Evolutionary conservation across 2,113 vertebrate genomes (phyloP).

Genomic region (Prinia subflava): DNA sequence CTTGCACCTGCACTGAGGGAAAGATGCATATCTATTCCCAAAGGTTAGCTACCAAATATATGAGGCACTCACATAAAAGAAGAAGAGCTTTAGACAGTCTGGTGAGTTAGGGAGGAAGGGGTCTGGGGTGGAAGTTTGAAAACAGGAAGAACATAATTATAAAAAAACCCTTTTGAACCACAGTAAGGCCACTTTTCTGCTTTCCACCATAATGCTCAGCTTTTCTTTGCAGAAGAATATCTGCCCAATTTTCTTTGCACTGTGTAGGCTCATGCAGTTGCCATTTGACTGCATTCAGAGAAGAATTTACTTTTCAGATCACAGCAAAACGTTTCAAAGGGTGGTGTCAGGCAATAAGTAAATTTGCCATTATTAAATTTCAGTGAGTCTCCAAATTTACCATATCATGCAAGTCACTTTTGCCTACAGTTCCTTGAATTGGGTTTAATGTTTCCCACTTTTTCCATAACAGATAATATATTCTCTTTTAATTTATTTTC

Average conservation of each 20-base stretch:
- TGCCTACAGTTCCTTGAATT: background rate
- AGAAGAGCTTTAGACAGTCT: background rate
- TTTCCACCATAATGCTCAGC: background rate
- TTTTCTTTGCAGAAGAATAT: background rate
- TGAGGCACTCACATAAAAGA: background rate
- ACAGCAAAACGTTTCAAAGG: background rate
- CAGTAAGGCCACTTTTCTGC: background rate
- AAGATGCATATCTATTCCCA: background rate
- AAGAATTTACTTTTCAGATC: background rate
- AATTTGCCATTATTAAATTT: background rate
- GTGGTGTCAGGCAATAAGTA: background rate
- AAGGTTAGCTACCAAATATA: background rate
- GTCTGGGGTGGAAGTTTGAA: rapidly evolving
- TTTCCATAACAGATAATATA: background rate
- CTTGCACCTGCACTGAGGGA: background rate
- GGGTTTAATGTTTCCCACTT: background rate
- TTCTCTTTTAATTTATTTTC: background rate
- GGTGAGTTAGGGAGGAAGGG: background rate
- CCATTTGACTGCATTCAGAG: background rate
- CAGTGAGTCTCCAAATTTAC: background rate
- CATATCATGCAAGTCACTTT: background rate
- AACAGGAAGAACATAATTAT: background rate
- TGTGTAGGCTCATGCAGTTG: background rate
- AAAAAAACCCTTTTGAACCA: background rate
- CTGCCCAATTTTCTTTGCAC: background rate